Evolutionary conservation across 2,888 invertebrate genomes (phyloP).

Genomic region (Seira musarum): DNA sequence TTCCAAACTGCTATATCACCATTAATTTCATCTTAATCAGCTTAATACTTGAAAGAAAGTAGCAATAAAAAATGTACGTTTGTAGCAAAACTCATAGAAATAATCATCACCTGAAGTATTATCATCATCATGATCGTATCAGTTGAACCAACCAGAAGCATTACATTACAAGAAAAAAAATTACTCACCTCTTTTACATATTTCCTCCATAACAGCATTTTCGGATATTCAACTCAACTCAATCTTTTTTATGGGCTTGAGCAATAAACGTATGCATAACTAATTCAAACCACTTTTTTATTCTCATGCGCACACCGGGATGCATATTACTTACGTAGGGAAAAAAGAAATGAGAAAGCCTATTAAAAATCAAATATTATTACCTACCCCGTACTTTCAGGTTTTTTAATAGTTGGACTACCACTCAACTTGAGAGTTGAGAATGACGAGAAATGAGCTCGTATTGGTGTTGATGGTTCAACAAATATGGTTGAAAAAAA

Average conservation of each 20-base stretch:
- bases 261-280: constrained; percentile 33
- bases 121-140: constrained; percentile 48
- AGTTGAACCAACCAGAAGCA: not conserved
- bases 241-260: no score
- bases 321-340: no score
- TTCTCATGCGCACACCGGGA: constrained; percentile 33
- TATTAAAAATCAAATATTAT: constrained; percentile 60
- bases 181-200: no score
- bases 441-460: constrained; percentile 35
- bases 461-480: constrained; percentile 8
- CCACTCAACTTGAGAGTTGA: not conserved
- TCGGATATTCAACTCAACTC: no score
- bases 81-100: constrained; percentile 17
- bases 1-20: no score
- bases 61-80: no score
- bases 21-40: no score
- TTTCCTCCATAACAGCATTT: no score
- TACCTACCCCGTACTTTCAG: constrained; percentile 46
- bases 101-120: constrained; percentile 54
- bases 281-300: constrained; percentile 46
- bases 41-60: no score
- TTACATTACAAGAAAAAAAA: no score
- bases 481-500: constrained; percentile 57
- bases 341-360: constrained; percentile 41
- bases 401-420: constrained; percentile 29